Conservation (phyloP, 2,113 vertebrate species). For the Stigmatopora argus region DNA sequence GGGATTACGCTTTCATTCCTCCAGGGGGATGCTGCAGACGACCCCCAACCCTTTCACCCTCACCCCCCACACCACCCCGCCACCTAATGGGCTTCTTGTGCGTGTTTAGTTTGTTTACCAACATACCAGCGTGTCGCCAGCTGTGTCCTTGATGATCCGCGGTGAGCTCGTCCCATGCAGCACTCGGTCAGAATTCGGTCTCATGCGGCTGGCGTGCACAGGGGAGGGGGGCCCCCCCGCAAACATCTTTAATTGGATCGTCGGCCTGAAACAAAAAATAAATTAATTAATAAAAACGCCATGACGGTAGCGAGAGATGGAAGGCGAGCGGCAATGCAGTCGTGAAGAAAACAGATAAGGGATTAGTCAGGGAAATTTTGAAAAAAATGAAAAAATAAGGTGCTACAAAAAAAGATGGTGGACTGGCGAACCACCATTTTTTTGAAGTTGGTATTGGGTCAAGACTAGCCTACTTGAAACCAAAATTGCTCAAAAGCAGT, state of each 20-base stretch:
- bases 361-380: not conserved
- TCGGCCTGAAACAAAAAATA: not conserved
- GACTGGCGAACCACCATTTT: not conserved
- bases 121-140: slow-evolving; percentile 8
- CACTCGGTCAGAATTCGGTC: slow-evolving; percentile 37
- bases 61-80: slow-evolving; percentile 4
- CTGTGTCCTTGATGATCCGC: slow-evolving; percentile 36
- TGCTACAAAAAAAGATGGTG: not conserved
- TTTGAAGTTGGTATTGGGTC: no score
- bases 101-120: not conserved
- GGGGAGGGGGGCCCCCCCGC: not conserved
- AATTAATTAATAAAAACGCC: not conserved
- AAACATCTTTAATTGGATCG: not conserved
- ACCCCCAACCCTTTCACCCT: slow-evolving; percentile 2
- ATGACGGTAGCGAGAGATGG: not conserved
- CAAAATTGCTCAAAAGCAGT: no score
- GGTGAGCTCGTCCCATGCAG: slow-evolving; percentile 7
- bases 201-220: slow-evolving; percentile 17
- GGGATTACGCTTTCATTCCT: slow-evolving; percentile 64
- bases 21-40: slow-evolving; percentile 59
- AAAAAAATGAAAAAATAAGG: not conserved
- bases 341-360: not conserved
- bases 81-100: not conserved
- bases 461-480: no score
- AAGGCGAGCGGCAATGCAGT: not conserved